These are phyloP conservation scores for Serrognathus titanus DNA, from an alignment of 2,888 invertebrate species.

Conservation along the genomic window DNA sequence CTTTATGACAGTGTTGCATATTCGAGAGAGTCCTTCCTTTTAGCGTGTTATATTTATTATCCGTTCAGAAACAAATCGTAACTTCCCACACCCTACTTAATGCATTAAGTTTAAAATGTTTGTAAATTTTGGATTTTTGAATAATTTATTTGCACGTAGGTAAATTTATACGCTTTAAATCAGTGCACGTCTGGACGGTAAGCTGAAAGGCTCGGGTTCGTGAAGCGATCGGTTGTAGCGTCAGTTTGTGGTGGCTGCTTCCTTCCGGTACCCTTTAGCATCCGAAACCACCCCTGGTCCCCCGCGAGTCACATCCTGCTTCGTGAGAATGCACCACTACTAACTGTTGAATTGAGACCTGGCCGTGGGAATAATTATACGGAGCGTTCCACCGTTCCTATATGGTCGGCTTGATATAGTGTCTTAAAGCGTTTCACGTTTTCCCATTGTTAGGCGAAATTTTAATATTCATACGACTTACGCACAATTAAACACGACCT, in stretches of 20 bases:
- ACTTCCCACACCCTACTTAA: too few species aligned
- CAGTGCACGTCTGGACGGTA: too few species aligned
- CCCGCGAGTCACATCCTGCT: constrained; percentile 36
- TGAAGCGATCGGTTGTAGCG: constrained; percentile 26
- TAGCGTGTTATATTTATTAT: too few species aligned
- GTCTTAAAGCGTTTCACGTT: background rate
- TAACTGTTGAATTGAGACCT: constrained; percentile 31
- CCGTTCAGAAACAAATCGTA: constrained; percentile 10
- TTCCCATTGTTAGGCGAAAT: background rate
- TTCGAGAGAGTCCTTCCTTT: constrained; percentile 5
- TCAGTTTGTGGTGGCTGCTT: constrained; percentile 33
- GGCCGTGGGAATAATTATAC: constrained; percentile 37
- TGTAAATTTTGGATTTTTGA: too few species aligned
- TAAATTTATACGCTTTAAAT: background rate
- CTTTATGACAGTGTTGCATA: constrained; percentile 21
- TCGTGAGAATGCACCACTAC: constrained; percentile 37
- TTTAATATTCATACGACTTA: constrained; percentile 1
- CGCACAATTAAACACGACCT: too few species aligned
- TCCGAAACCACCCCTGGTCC: constrained; percentile 23
- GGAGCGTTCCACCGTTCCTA: constrained; percentile 16
- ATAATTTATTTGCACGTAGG: too few species aligned
- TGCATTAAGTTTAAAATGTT: too few species aligned
- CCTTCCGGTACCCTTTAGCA: constrained; percentile 35
- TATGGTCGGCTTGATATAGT: constrained; percentile 8
- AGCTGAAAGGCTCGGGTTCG: background rate